Evolutionary conservation across 1,140 invertebrate species (phyloP), one percentile per base, ranked within the genome.

Genomic region (Zophobas morio): DNA sequence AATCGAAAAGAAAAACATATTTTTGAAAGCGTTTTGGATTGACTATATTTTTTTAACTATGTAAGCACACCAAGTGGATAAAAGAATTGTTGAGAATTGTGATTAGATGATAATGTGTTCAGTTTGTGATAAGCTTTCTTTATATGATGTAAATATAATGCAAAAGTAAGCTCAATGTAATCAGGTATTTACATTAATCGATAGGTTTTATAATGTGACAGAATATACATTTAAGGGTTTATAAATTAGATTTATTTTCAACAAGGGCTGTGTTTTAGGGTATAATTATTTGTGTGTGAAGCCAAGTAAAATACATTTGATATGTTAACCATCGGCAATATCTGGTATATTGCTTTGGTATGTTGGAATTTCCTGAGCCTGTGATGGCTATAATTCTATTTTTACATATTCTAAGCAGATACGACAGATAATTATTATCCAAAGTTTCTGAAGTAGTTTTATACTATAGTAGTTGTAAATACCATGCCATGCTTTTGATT

Each of bases 111-210:
- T 46, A 74, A 75, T 79, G 78, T 79, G 78, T 79, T 79, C 78
- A 79, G 78, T 79, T 79, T 76, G 78, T 79, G 78, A 79, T 79
- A 78, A 53, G 51, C 47, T 72, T 72, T 72, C 70, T 72, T 72
- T 51, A 75, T 75, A 75, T n/a, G 3, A 75, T 66, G 74, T 74
- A 57, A 74, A 74, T 74, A 74, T 74, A 57, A 37, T 42, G 56
- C 51, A 75, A 46, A 42, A 60, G 46, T 60, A 54, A 75, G 73
- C 54, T 75, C 73, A 75, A 75, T 75, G 20, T 56, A 73, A 73
- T 72, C 54, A 53, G 49, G 54, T 73, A 56, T 73, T 73, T 73
- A 42, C 71, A 73, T 51, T 66, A 66, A 66, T 66, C 60, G 8
- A 66, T 66, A 66, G 60, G 60, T 66, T 66, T 63, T 46, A 66